Conservation (phyloP, 2,797 vertebrate genomes). For the Phalanger gymnotis region DNA sequence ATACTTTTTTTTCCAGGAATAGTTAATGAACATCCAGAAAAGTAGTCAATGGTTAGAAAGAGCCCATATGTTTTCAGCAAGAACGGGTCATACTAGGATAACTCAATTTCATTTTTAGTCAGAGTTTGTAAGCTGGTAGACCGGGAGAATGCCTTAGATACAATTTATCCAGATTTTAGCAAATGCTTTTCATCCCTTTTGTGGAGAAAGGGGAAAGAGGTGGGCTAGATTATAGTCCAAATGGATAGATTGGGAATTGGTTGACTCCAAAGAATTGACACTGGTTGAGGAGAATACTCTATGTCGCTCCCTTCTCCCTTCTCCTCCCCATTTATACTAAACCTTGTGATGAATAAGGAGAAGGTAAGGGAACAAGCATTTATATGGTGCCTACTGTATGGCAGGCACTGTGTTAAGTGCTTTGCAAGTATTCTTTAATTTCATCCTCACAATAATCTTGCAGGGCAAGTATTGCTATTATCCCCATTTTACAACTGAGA, state of each 20-base stretch:
- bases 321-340: neutral
- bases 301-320: neutral
- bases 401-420: neutral
- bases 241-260: neutral
- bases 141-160: neutral
- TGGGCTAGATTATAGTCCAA: neutral
- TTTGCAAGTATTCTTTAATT: neutral
- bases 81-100: neutral
- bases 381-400: neutral
- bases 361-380: neutral
- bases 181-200: no score
- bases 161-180: neutral
- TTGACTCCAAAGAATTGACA: neutral
- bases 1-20: neutral
- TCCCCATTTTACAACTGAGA: neutral
- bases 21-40: neutral
- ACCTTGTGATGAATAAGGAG: neutral
- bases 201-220: neutral
- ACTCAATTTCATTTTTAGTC: neutral
- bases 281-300: neutral
- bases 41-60: neutral
- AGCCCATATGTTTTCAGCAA: neutral
- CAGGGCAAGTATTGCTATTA: neutral
- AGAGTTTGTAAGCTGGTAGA: neutral
- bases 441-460: neutral